Base-by-base conservation (phyloP, 2,797 vertebrate genomes). In the Anguilla anguilla region DNA sequence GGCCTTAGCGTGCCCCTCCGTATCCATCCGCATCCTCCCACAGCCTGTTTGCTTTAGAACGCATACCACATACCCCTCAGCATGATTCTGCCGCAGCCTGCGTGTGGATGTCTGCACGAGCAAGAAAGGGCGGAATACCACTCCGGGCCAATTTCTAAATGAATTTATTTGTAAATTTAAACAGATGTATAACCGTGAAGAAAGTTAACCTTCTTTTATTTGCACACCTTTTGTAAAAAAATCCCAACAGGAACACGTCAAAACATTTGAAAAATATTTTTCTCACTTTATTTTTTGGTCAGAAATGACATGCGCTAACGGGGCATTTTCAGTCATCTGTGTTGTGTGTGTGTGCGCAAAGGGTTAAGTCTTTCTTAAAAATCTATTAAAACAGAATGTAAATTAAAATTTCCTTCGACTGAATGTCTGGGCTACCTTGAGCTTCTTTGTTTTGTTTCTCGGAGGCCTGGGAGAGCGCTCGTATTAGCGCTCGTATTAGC, bases 71-170 rank as follows among this genome's bases (percentile, higher is more conserved):
- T 35, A 35, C 57, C 92, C 85, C 86, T 35, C 81, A 25, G 35
- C 90, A 87, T 93, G 91, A 92, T 94, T 92, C 94, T 94, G 91
- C 91, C 92, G 89, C 91, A 89, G 90, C 91, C 93, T 94, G 92
- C 83, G 85, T 89, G 88, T 69, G 90, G 93, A 88, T 88, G 13
- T 64, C 57, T 67, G 9, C 2, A 69, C 31, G 2, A 6, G 6
- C 43, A 61, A 72, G n/a, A 46, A 88, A 22, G 49, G 35, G 59
- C 46, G 31, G 2, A 6, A 46, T 0, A 28, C 4, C 1, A 51
- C 25, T 86, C n/a, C 59, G 39, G 74, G 85, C 11, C 22, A 39
- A 49, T 81, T 88, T 85, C 85, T 28, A 64, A 81, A 85, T 39
- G 25, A 53, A 77, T 88, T 51, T 82, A 69, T 55, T 87, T 79